Evolutionary conservation across 2,888 invertebrate species (phyloP).

Genomic region (Chelonus formosanus): DNA sequence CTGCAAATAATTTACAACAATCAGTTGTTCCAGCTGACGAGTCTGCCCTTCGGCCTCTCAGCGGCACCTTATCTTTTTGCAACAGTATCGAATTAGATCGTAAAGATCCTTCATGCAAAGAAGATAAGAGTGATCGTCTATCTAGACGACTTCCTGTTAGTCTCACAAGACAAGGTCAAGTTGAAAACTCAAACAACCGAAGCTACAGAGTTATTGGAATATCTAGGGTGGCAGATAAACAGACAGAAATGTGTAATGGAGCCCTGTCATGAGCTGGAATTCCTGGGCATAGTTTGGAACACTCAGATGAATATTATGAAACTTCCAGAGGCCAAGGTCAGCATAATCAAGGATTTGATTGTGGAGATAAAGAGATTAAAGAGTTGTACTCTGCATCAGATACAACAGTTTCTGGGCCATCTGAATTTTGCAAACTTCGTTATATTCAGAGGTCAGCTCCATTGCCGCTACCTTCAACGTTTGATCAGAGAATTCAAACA

Average conservation of each 20-base stretch:
- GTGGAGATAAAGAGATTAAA: no score
- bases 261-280: conserved; percentile 20
- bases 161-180: conserved; percentile 10
- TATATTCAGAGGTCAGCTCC: background rate
- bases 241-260: conserved; percentile 6
- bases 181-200: conserved; percentile 5
- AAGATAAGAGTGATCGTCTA: conserved; percentile 33
- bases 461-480: background rate
- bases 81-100: conserved; percentile 35
- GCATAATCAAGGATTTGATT: no score
- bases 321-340: no score
- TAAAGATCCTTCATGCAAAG: conserved; percentile 36
- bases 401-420: no score
- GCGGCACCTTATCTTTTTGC: conserved; percentile 20
- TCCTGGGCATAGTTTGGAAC: conserved; percentile 23
- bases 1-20: conserved; percentile 1
- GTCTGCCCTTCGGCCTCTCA: conserved; percentile 29
- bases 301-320: background rate
- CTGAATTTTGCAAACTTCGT: background rate
- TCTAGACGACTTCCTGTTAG: conserved; percentile 33
- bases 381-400: no score
- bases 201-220: background rate
- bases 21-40: conserved; percentile 39
- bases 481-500: background rate
- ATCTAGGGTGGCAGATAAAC: conserved; percentile 11